phyloP scores from a whole-genome alignment of 2,888 invertebrate species.

The Cinara cedri region DNA sequence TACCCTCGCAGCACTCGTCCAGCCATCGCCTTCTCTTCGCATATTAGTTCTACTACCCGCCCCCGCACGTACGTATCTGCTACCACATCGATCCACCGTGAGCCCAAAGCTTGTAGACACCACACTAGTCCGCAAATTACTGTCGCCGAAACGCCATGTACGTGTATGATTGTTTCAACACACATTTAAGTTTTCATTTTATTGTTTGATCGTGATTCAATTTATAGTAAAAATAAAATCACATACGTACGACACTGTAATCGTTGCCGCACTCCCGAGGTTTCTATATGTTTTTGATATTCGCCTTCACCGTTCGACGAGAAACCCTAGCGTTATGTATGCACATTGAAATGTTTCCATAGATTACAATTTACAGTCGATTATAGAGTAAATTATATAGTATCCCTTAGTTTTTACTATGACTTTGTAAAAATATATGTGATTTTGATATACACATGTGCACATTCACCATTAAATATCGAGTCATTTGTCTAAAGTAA shows the following conservation, averaged over 20 bases:
- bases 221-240: neutral
- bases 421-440: neutral
- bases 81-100: constrained; percentile 44
- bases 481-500: neutral
- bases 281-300: neutral
- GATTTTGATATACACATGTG: neutral
- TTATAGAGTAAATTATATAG: constrained; percentile 5
- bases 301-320: neutral
- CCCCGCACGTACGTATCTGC: constrained; percentile 14
- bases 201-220: neutral
- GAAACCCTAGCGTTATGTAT: constrained; percentile 2
- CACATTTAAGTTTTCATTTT: constrained; percentile 1
- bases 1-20: constrained; percentile 28
- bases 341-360: neutral
- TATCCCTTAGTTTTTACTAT: neutral
- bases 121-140: constrained; percentile 32
- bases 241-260: neutral
- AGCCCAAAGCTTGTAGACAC: constrained; percentile 17
- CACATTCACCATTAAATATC: neutral
- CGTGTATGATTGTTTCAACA: constrained; percentile 3
- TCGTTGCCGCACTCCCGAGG: neutral
- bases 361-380: constrained; percentile 5
- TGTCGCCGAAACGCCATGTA: constrained; percentile 21
- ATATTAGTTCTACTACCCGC: neutral
- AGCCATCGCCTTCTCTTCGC: neutral